A percentile compares a stretch with the other conserved stretches of the same genome.
Conservation (phyloP, 2,113 vertebrate genomes). For the Antechinus flavipes region DNA sequence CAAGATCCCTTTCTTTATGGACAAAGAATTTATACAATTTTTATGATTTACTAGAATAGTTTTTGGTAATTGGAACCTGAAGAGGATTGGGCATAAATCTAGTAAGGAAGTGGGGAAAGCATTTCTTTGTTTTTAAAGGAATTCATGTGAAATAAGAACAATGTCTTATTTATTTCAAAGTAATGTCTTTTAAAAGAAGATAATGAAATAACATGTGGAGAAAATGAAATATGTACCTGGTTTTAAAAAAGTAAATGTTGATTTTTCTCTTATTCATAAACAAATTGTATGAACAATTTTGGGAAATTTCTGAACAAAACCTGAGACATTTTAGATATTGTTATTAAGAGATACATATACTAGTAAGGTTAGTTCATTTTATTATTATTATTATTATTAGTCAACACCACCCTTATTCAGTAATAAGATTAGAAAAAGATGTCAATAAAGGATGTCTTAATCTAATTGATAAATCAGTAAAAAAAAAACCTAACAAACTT, state of each 20-base stretch:
- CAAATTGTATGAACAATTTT: background rate
- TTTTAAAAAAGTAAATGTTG: background rate
- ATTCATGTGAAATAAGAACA: background rate
- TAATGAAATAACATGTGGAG: background rate
- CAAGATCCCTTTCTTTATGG: background rate
- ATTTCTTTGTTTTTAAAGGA: background rate
- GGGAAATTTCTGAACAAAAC: background rate
- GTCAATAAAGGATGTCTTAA: background rate
- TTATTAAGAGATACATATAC: background rate
- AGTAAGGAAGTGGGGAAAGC: conserved; percentile 17
- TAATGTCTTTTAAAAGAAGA: background rate
- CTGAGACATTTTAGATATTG: background rate
- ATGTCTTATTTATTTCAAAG: background rate
- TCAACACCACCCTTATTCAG: background rate
- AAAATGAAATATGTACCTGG: background rate
- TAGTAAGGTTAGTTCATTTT: background rate
- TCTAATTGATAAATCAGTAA: background rate
- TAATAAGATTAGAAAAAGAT: background rate
- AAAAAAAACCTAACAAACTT: background rate
- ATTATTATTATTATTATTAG: background rate
- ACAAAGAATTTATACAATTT: background rate
- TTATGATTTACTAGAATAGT: background rate
- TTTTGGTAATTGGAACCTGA: background rate
- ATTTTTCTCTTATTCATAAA: background rate
- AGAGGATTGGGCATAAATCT: background rate